Conservation (phyloP, 2,797 vertebrate genomes). For the Enteromius argenteus region DNA sequence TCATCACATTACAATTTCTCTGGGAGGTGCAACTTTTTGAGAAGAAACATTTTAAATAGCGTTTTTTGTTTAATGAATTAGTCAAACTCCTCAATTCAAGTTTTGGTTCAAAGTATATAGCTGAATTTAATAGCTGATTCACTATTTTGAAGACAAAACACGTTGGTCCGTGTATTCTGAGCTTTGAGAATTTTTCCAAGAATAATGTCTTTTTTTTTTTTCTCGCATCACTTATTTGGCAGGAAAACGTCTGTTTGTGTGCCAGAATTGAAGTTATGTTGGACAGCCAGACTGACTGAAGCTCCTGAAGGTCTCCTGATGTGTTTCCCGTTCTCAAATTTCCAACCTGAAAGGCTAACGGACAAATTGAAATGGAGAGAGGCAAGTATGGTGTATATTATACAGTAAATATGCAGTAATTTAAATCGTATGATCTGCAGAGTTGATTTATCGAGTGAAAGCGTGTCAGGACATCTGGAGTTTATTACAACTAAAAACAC, state of each 20-base stretch:
- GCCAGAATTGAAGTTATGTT: slow-evolving; percentile 19
- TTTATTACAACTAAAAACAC: slow-evolving; percentile 59
- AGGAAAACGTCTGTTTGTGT: background rate
- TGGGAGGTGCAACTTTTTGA: background rate
- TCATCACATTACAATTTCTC: background rate
- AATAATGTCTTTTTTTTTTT: background rate
- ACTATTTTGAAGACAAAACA: slow-evolving; percentile 9
- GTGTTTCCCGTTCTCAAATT: slow-evolving; percentile 15
- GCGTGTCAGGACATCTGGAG: slow-evolving; percentile 75
- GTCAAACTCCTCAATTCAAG: background rate
- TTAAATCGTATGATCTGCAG: slow-evolving; percentile 33
- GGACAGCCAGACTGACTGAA: slow-evolving; percentile 7
- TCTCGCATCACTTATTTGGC: background rate
- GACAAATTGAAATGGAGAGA: background rate
- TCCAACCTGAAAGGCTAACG: slow-evolving; percentile 1
- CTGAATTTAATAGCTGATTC: background rate
- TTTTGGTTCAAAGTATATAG: background rate
- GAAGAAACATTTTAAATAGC: background rate
- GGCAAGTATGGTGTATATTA: background rate
- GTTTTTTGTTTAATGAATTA: background rate
- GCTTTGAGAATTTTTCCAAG: background rate
- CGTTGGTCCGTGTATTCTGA: background rate
- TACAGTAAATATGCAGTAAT: slow-evolving; percentile 26
- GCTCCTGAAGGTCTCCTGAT: background rate
- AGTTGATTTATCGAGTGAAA: slow-evolving; percentile 56